A percentile compares a stretch with the other conserved stretches of the same genome.
These are phyloP conservation scores for Conopomorpha cramerella DNA, from an alignment of 1,140 invertebrate species.

Conservation along the genomic window DNA sequence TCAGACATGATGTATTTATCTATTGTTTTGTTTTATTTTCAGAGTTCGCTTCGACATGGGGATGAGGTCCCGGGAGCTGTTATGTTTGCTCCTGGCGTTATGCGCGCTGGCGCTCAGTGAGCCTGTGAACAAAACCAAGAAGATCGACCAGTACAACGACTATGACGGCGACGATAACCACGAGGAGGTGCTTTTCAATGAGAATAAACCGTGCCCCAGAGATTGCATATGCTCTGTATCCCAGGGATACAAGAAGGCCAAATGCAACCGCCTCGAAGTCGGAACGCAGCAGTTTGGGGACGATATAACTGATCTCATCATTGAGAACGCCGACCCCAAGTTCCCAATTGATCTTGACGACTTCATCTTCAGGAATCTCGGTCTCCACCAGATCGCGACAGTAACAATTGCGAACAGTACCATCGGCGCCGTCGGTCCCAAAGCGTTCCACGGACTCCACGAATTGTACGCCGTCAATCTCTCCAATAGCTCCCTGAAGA, in stretches of 20 bases:
- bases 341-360: slow-evolving; percentile 58
- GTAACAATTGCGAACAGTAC: slow-evolving; percentile 65
- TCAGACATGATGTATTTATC: too few relatives aligned
- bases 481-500: slow-evolving; percentile 65
- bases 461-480: slow-evolving; percentile 70
- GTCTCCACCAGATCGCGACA: slow-evolving; percentile 61
- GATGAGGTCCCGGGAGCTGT: slow-evolving; percentile 47
- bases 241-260: slow-evolving; percentile 47
- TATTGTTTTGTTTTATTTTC: slow-evolving; percentile 29
- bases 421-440: slow-evolving; percentile 56
- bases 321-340: slow-evolving; percentile 56
- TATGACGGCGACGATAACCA: slow-evolving; percentile 40
- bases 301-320: slow-evolving; percentile 63
- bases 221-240: slow-evolving; percentile 54
- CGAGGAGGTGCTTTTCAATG: slow-evolving; percentile 49
- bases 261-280: slow-evolving; percentile 59
- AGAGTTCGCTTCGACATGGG: slow-evolving; percentile 55
- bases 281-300: slow-evolving; percentile 64
- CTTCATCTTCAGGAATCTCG: slow-evolving; percentile 62
- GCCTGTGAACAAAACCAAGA: slow-evolving; percentile 35
- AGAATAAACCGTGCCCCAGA: slow-evolving; percentile 53
- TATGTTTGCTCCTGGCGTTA: slow-evolving; percentile 52
- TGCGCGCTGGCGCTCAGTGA: slow-evolving; percentile 33
- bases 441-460: slow-evolving; percentile 67
- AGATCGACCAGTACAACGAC: slow-evolving; percentile 25